phyloP scores from a whole-genome alignment of 2,797 vertebrate species.

The Ficedula albicollis region DNA sequence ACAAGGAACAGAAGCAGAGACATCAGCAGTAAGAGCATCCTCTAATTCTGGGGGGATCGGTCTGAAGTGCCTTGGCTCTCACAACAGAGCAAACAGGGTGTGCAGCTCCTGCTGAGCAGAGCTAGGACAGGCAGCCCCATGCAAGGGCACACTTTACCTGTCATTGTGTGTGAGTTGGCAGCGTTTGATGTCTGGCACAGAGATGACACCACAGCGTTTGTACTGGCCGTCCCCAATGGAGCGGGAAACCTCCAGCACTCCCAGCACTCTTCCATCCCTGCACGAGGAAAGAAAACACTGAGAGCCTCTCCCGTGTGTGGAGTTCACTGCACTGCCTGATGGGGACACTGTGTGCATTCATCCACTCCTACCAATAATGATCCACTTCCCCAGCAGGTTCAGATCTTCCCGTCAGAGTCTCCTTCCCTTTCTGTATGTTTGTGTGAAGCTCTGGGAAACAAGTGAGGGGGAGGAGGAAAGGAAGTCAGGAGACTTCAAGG shows the following conservation, averaged over 20 bases:
- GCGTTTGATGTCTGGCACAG: constrained; percentile 89
- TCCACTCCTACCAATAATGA: neutral
- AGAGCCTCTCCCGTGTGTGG: neutral
- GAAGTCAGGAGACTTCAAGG: neutral
- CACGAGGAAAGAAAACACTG: neutral
- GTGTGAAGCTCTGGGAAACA: neutral
- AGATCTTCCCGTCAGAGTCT: neutral
- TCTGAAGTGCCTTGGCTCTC: neutral
- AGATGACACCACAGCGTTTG: constrained; percentile 93
- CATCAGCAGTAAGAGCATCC: neutral
- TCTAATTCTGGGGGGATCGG: neutral
- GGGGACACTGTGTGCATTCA: accelerated
- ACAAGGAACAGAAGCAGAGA: neutral
- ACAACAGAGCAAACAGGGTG: accelerated
- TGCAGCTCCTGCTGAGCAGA: neutral
- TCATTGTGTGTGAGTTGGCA: constrained; percentile 88
- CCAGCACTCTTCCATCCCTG: constrained; percentile 91
- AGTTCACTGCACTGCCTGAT: neutral
- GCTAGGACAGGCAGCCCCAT: neutral
- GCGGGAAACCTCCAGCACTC: constrained; percentile 93
- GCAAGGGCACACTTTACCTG: constrained; percentile 74
- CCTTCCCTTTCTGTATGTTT: neutral
- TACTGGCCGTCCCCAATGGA: constrained; percentile 97
- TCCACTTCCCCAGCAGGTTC: neutral
- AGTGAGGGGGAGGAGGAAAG: neutral